Evolutionary conservation across 2,888 invertebrate genomes (phyloP), one percentile per base, ranked within the genome.

Genomic region (Tenthredo distinguenda): DNA sequence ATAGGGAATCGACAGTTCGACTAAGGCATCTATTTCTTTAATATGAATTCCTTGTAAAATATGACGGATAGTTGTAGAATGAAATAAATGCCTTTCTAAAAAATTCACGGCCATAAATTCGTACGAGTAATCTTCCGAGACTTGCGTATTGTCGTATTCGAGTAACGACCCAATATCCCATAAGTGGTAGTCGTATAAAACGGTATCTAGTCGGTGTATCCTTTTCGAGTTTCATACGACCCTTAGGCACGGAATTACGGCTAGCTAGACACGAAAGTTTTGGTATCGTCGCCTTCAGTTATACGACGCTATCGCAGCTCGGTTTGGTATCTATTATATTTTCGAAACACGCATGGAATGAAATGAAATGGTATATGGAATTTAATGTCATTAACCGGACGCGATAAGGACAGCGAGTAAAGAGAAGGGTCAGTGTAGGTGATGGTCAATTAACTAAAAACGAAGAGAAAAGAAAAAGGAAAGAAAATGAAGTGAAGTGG

Each of bases 361-460:
- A 15, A 15, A 26, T 31, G 68, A 15, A 31, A 68, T 55, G n/a
- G 81, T 62, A 81, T 81, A 81, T 21, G 15, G 15, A 81, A 79
- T 79, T 58, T 58, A 79, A 81, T 81, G 81, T 81, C 58, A 81
- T 81, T 62, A 81, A 40, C 81, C 62, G 77, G 81, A 40, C 81
- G 81, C 81, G 81, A 81, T 81, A 81, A 81, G 58, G 34, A 2
- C 50, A 40, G 15, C 43, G 72, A n/a, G 31, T 21, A 21, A n/a
- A 74, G 55, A 55, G 77, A 2, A 55, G 77, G 77, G 77, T 77
- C 77, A 68, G 37, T 72, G 37, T 72, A 21, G 71, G 71, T 68
- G 26, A 31, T 31, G 68, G 68, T 15, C 71, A 71, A 15, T 71
- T 71, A n/a, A 4, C 43, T 43, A 18, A 55, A 50, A 31, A 50